Evolutionary conservation across 2,113 vertebrate genomes (phyloP), one percentile per base, ranked within the genome.

Genomic region (Tor tambroides): DNA sequence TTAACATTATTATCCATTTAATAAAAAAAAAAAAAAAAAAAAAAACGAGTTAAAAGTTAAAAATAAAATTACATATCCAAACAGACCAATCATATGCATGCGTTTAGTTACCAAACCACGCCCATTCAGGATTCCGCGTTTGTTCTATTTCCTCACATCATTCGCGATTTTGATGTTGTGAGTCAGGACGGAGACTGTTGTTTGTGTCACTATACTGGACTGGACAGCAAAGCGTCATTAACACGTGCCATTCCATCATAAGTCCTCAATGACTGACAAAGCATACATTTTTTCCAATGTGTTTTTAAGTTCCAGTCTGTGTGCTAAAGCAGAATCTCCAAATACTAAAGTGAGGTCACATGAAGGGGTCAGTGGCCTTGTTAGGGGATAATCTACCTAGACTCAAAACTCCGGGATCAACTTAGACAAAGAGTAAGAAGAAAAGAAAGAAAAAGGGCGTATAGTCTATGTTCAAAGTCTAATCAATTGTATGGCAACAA

Each of bases 401-500:
- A 14, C 65, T 71, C 26, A 51, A 71, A 83, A 83, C 26, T n/a
- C 51, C 5, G 2, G 65, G 81, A 83, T 83, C 41, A 32, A 71
- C 28, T 82, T 6, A 21, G 15, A 49, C 32, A 51, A 30, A 46
- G 10, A 41, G 32, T 3, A 17, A 8, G 3, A 56, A 32, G 28
- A 59, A 82, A 32, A 28, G 0, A 63, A 21, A 15, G 19, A 79
- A 79, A 26, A 11, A 32, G 28, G 46, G 26, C n/a, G 9, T 59
- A 65, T 26, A n/a, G n/a, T n/a, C n/a, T n/a, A 38, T n/a, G 38
- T 43, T 32, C 74, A 80, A 86, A 84, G 80, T 54, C 85, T 75
- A n/a, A 41, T n/a, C n/a, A n/a, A n/a, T 51, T 54, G 32, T 86
- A 51, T 43, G n/a, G 43, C 41, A 75, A 76, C 38, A 83, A 54